Evolutionary conservation across 2,797 vertebrate genomes (phyloP).

Genomic region (Pogoniulus pusillus): DNA sequence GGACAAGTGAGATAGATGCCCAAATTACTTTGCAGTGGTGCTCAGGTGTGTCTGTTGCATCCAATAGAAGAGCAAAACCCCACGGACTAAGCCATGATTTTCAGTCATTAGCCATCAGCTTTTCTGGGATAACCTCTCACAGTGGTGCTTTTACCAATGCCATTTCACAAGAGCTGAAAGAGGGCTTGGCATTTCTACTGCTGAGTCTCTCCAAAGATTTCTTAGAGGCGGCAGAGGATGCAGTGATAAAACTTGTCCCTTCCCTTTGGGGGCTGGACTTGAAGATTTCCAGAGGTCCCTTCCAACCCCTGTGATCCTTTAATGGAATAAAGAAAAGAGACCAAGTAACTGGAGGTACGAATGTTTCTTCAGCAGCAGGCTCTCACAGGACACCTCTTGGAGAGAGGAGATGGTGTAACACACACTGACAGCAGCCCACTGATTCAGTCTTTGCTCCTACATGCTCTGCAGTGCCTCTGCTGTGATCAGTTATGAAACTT

Average conservation of each 20-base stretch:
- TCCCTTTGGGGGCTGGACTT: neutral
- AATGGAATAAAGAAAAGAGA: neutral
- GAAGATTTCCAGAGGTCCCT: too few species aligned
- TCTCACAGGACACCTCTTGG: neutral
- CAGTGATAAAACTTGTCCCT: neutral
- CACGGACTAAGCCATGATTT: neutral
- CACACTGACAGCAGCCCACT: neutral
- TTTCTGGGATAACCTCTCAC: neutral
- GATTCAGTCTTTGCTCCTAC: neutral
- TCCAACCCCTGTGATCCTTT: neutral
- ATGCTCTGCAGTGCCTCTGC: neutral
- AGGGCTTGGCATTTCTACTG: neutral
- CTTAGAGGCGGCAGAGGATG: neutral
- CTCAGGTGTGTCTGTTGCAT: neutral
- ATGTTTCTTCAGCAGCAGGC: neutral
- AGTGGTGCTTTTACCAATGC: accelerated
- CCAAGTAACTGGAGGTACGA: neutral
- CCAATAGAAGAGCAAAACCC: neutral
- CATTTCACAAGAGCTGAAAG: neutral
- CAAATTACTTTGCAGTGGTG: neutral
- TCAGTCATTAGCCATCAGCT: neutral
- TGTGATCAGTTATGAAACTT: neutral
- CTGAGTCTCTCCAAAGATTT: neutral
- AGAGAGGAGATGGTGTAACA: neutral
- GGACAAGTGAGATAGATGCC: neutral